These are phyloP conservation scores for Zapus hudsonius DNA, from an alignment of 2,113 vertebrate genomes.

Conservation along the genomic window DNA sequence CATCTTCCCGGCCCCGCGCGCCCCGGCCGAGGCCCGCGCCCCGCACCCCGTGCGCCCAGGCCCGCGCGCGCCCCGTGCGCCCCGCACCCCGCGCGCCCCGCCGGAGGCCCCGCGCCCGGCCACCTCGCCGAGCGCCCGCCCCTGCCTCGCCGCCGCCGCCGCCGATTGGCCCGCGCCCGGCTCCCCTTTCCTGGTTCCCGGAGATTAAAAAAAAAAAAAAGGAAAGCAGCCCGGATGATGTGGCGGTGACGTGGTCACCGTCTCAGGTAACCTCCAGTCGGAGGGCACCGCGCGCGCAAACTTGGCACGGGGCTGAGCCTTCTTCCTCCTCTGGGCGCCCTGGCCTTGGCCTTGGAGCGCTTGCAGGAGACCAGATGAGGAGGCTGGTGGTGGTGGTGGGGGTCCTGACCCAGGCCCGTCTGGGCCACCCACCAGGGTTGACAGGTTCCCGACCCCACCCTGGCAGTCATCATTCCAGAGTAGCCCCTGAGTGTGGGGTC, in stretches of 20 bases:
- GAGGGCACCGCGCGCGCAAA: not conserved
- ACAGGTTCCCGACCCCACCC: not conserved
- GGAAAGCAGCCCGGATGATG: conserved; percentile 83
- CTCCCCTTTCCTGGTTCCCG: conserved; percentile 43
- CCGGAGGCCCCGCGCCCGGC: too few relatives aligned
- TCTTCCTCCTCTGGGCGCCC: too few relatives aligned
- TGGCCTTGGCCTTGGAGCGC: too few relatives aligned
- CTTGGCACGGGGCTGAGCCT: not conserved
- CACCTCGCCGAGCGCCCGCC: not conserved
- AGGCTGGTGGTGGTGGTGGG: too few relatives aligned
- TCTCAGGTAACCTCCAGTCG: conserved; percentile 83
- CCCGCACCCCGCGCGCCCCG: not conserved
- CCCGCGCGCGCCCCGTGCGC: too few relatives aligned
- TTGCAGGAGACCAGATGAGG: too few relatives aligned
- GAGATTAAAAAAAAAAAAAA: conserved; percentile 22
- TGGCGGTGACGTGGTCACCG: conserved; percentile 83
- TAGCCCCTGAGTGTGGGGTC: not conserved
- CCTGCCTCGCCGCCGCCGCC: not conserved
- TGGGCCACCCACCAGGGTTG: not conserved
- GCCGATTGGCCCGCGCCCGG: not conserved
- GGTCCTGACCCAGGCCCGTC: too few relatives aligned
- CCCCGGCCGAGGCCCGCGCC: not conserved
- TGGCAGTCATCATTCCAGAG: not conserved
- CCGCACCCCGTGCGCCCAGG: not conserved
- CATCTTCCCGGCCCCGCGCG: conserved; percentile 87